A percentile compares a stretch with the other conserved stretches of the same genome.
These are phyloP conservation scores for Xanthorhoe designata DNA, from an alignment of 2,888 invertebrate species.

Conservation along the genomic window DNA sequence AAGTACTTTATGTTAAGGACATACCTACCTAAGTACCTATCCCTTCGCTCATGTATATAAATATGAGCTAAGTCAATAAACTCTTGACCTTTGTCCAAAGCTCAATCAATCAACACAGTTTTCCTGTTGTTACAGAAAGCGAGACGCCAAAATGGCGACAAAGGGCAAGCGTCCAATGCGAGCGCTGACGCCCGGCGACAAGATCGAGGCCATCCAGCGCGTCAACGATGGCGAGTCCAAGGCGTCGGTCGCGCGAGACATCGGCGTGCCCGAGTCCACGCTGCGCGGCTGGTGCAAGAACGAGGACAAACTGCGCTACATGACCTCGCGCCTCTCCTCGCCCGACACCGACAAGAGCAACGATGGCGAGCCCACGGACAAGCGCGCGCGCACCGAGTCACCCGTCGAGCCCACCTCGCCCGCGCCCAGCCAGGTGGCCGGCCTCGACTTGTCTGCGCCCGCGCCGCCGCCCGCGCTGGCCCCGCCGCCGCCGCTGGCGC, in stretches of 20 bases:
- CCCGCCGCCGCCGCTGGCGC: constrained; percentile 57
- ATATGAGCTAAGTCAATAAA: neutral
- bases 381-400: constrained; percentile 77
- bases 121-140: constrained; percentile 66
- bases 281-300: constrained; percentile 95
- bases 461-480: constrained; percentile 40
- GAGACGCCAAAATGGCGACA: constrained; percentile 85
- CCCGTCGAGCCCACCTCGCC: constrained; percentile 66
- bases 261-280: constrained; percentile 94
- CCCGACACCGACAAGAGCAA: constrained; percentile 88
- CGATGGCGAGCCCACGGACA: constrained; percentile 77
- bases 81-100: no score
- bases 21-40: no score
- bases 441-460: constrained; percentile 75
- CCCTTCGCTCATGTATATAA: no score
- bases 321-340: constrained; percentile 89
- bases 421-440: constrained; percentile 57
- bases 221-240: constrained; percentile 95
- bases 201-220: constrained; percentile 92
- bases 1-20: neutral
- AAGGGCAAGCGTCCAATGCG: constrained; percentile 93
- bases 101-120: neutral
- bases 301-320: constrained; percentile 90
- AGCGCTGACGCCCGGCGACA: constrained; percentile 91
- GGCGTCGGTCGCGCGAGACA: constrained; percentile 93